Evolutionary conservation across 2,113 vertebrate species (phyloP).

Genomic region (Bufo bufo): DNA sequence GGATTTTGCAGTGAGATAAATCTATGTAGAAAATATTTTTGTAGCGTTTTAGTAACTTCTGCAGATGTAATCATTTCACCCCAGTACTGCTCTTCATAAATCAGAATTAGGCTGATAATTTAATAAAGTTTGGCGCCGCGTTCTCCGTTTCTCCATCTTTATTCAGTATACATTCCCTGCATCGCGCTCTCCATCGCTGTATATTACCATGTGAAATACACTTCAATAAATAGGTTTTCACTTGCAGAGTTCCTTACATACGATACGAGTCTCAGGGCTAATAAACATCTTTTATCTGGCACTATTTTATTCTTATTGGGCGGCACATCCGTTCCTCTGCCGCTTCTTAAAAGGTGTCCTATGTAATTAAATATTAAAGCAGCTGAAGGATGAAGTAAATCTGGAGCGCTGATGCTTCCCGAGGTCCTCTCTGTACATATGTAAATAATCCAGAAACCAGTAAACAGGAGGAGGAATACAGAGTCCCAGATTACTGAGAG

Average conservation of each 20-base stretch:
- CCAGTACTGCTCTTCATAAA: not conserved
- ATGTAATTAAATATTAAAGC: conserved; percentile 46
- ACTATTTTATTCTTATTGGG: conserved; percentile 1
- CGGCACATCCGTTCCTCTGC: not conserved
- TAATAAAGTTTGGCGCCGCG: not conserved
- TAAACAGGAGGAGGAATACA: not conserved
- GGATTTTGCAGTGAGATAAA: no score
- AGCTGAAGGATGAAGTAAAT: conserved; percentile 20
- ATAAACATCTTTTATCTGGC: conserved; percentile 21
- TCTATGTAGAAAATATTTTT: no score
- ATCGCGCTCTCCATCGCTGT: not conserved
- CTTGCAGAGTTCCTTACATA: not conserved
- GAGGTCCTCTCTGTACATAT: not conserved
- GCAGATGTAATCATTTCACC: not conserved
- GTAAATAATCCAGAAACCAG: not conserved
- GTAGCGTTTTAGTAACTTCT: not conserved
- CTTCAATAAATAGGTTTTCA: conserved; percentile 15
- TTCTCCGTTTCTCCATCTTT: not conserved
- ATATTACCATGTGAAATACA: conserved; percentile 33
- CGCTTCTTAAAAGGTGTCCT: conserved; percentile 2
- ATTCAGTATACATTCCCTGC: not conserved
- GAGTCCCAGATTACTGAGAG: not conserved
- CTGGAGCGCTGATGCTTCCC: not conserved
- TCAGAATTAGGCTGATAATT: not conserved
- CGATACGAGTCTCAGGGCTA: conserved; percentile 13